Conservation (phyloP, 2,888 invertebrate genomes). For the Sphaeridia pumilis region DNA sequence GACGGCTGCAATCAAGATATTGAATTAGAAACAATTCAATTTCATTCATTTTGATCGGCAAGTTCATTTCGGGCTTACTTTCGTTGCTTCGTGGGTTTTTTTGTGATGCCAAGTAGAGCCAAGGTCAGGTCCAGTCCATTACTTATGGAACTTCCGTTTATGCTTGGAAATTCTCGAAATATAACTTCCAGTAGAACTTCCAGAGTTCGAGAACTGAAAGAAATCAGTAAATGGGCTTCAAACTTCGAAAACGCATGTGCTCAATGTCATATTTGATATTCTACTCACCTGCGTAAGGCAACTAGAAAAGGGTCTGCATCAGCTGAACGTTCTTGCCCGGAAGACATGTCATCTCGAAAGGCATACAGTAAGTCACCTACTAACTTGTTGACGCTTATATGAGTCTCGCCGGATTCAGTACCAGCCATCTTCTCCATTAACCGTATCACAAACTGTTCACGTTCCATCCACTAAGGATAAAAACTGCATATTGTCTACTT, state of each 20-base stretch:
- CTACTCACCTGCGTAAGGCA: conserved; percentile 55
- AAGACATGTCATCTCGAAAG: conserved; percentile 46
- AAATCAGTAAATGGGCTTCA: conserved; percentile 10
- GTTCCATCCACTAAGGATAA: conserved; percentile 68
- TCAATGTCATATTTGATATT: background rate
- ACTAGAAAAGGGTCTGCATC: conserved; percentile 61
- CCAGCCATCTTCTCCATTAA: conserved; percentile 55
- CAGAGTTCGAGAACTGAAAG: conserved; percentile 51
- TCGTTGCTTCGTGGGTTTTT: conserved; percentile 24
- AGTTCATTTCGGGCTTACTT: conserved; percentile 24
- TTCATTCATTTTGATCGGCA: no score
- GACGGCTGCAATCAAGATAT: background rate
- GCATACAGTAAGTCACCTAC: conserved; percentile 71
- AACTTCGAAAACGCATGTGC: background rate
- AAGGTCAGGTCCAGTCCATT: conserved; percentile 31
- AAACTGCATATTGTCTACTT: background rate
- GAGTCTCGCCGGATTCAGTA: conserved; percentile 58
- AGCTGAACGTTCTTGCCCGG: conserved; percentile 45
- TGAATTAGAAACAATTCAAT: no score
- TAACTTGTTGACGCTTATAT: conserved; percentile 76
- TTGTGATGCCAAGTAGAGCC: conserved; percentile 32
- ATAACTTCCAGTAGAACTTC: conserved; percentile 60
- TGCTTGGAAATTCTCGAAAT: conserved; percentile 49
- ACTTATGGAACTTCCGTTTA: conserved; percentile 46
- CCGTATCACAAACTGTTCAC: conserved; percentile 72